phyloP scores from a whole-genome alignment of 2,797 vertebrate species.

The Scolopax bukidnonensis region DNA sequence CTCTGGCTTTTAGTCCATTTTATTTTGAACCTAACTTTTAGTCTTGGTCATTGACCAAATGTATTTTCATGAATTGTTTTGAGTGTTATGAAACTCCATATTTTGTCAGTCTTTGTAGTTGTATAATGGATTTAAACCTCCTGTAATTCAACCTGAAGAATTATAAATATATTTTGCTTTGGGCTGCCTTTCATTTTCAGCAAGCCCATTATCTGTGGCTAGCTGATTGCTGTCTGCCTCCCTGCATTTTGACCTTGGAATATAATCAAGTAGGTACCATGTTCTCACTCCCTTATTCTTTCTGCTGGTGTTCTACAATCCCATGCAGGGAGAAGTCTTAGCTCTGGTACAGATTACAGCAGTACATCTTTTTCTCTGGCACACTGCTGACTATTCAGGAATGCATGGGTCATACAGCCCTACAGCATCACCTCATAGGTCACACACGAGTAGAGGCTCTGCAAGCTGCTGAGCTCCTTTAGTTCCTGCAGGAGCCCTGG shows the following conservation, averaged over 20 bases:
- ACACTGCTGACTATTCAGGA: not conserved
- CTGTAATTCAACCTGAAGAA: not conserved
- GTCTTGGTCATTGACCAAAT: not conserved
- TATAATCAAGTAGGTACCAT: not conserved
- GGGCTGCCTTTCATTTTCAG: not conserved
- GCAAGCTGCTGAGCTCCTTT: not conserved
- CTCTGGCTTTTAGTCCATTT: not conserved
- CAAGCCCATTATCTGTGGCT: not conserved
- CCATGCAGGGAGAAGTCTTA: not conserved
- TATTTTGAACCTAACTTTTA: not conserved
- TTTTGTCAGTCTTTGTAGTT: not conserved
- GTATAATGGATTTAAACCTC: not conserved
- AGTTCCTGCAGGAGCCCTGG: not conserved
- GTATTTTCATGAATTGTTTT: not conserved
- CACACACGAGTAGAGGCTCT: accelerated
- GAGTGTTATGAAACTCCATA: not conserved
- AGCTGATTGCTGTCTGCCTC: not conserved
- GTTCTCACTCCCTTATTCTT: not conserved
- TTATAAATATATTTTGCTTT: not conserved
- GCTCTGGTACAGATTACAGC: not conserved
- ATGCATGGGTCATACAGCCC: not conserved
- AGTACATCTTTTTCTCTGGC: not conserved
- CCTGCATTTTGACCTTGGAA: not conserved
- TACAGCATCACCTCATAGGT: not conserved
- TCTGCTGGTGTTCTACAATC: not conserved